Evolutionary conservation across 53 echinoderm and acorn worm genomes (phyloP), one percentile per base, ranked within the genome.

Genomic region (Henricia sp.): DNA sequence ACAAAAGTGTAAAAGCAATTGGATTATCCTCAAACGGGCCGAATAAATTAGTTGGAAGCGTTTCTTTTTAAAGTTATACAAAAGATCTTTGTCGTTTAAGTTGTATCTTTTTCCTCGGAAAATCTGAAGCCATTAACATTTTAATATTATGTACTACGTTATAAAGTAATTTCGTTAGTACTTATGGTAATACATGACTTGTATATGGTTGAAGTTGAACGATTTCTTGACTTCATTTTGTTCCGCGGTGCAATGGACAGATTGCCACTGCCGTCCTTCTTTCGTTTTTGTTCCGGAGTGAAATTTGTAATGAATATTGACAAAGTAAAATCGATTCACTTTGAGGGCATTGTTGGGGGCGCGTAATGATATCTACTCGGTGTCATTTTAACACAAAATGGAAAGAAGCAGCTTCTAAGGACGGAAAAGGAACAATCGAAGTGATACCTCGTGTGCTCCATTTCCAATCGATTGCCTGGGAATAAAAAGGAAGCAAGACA

Each of bases 281-380:
- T 56, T 48, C 52, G 37, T 35, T 55, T 38, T 41, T 27, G 42
- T 58, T 41, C 43, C 76, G 28, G 26, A 6, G 5, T n/a, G n/a
- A n/a, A n/a, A n/a, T n/a, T n/a, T n/a, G n/a, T n/a, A n/a, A n/a
- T 17, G 21, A 10, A 17, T 72, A 76, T 76, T 29, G 76, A 76
- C 59, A 36, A 26, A 2, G 39, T 6, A 40, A 32, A 76, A 76
- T 76, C 76, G 76, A 76, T 41, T 76, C 27, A 23, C 34, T 59
- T 41, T 57, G 4, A 4, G 29, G 59, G 58, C 54, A 41, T 24
- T 27, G 75, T 16, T 57, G 56, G 56, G 25, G 58, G 76, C 76
- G 57, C 55, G 76, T 76, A 76, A 44, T 76, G 57, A 58, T 59
- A 42, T 28, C 59, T 58, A 11, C 42, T n/a, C n/a, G 37, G n/a